These are phyloP conservation scores for Pteromalus puparum DNA, from an alignment of 1,140 invertebrate species.

Conservation along the genomic window DNA sequence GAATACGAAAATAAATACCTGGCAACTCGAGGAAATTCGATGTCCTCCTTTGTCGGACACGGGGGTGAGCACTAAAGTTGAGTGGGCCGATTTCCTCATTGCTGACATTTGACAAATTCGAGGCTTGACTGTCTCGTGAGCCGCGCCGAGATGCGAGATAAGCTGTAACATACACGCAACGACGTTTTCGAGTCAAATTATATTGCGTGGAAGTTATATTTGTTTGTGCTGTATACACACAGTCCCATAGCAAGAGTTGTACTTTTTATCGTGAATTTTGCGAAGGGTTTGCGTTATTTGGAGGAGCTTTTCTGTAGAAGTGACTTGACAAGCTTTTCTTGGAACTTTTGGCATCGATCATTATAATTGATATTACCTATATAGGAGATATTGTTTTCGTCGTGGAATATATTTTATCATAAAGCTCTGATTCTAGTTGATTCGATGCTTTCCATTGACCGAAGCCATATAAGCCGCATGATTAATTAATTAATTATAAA, in stretches of 20 bases:
- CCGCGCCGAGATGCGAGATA: constrained; percentile 85
- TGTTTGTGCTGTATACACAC: too few species aligned
- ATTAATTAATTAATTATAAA: too few species aligned
- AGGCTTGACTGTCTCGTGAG: constrained; percentile 81
- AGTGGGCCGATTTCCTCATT: constrained; percentile 87
- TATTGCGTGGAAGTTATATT: background rate
- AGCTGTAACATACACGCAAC: constrained; percentile 70
- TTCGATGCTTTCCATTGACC: too few species aligned
- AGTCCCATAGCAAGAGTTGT: too few species aligned
- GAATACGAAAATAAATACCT: constrained; percentile 74
- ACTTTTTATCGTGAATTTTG: background rate
- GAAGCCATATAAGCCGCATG: too few species aligned
- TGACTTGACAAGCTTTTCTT: background rate
- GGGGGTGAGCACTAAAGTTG: constrained; percentile 84
- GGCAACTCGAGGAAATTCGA: constrained; percentile 92
- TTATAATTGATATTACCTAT: background rate
- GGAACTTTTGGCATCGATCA: background rate
- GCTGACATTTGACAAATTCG: constrained; percentile 81
- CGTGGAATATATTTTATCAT: too few species aligned
- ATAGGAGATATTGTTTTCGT: too few species aligned
- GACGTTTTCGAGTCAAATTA: background rate
- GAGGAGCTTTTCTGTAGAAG: background rate
- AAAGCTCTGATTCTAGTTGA: too few species aligned
- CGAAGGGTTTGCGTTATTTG: background rate
- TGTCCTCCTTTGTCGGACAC: constrained; percentile 84